Evolutionary conservation across 2,797 vertebrate species (phyloP).

Genomic region (Jordanella pulchra): DNA sequence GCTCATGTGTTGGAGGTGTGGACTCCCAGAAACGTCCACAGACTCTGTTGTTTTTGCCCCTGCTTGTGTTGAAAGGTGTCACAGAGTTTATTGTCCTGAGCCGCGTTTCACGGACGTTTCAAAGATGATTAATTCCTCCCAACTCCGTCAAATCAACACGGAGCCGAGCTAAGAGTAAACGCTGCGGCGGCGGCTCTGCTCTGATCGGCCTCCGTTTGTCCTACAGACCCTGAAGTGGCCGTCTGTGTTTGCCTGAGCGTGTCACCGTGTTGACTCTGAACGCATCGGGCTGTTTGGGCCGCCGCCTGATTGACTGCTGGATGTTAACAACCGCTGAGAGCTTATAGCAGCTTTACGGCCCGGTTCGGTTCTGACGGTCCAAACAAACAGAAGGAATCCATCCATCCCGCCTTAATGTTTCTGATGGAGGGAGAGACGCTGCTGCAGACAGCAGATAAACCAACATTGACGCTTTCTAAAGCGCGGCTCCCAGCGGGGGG

Average conservation of each 20-base stretch:
- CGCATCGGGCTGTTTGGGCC: slow-evolving; percentile 29
- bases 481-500: no score
- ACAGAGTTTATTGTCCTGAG: slow-evolving; percentile 52
- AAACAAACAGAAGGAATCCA: neutral
- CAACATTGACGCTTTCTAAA: no score
- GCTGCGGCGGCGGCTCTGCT: slow-evolving; percentile 16
- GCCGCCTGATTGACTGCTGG: slow-evolving; percentile 18
- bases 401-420: no score
- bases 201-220: slow-evolving; percentile 12
- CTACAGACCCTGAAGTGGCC: slow-evolving; percentile 23
- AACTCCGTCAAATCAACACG: slow-evolving; percentile 15
- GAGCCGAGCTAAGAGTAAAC: slow-evolving; percentile 19
- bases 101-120: slow-evolving; percentile 27
- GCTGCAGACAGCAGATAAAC: no score
- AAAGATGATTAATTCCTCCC: slow-evolving; percentile 26
- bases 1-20: slow-evolving; percentile 46
- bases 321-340: slow-evolving; percentile 24
- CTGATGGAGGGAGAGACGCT: no score
- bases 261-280: slow-evolving; percentile 21
- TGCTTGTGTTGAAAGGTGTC: slow-evolving; percentile 51
- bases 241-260: slow-evolving; percentile 24
- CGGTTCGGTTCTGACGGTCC: neutral
- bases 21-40: slow-evolving; percentile 21
- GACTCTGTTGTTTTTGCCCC: slow-evolving; percentile 48
- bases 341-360: no score